Base-by-base conservation (phyloP, 2,888 invertebrate species). In the Apamea sordens region DNA sequence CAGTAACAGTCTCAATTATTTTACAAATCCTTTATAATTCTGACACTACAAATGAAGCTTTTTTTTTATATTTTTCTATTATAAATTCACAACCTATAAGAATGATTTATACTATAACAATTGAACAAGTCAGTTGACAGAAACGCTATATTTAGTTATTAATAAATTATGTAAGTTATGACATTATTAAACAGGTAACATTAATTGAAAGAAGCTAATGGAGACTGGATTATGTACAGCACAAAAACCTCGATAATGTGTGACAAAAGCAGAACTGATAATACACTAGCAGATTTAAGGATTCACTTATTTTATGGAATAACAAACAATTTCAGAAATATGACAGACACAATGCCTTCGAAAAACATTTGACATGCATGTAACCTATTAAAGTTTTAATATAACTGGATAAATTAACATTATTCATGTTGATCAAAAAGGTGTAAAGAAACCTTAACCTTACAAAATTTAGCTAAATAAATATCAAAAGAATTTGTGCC, bases 151-250 rank as follows among this genome's bases (percentile, higher is more conserved):
- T 69, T 76, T 68, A 41, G 67, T 41, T 73, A 79, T 84, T 65
- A 67, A 79, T 80, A 72, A 74, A 69, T 71, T 80, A 79, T 80
- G 69, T 76, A 79, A 63, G 68, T 67, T 69, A 74, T 36, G 65
- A 85, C 69, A 87, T 71, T 64, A 77, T 70, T 47, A 77, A 76
- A 84, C 65, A 76, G 28, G 61, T 73, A 83, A 86, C 69, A 83
- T 61, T 86, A 63, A 61, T 72, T 61, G 74, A 47, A 84, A 50
- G 32, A 63, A 82, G 32, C n/a, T 72, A 53, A 63, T 70, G 64
- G 72, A 86, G 78, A 63, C 86, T 84, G 78, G 83, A 84, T 83
- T 84, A 86, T 71, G 82, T 75, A 82, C 65, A 63, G 28, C 11
- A 61, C 8, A 85, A 71, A 50, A 59, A 79, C 41, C 28, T 50